Conservation (phyloP, 2,888 invertebrate genomes). For the Eupithecia dodoneata region DNA sequence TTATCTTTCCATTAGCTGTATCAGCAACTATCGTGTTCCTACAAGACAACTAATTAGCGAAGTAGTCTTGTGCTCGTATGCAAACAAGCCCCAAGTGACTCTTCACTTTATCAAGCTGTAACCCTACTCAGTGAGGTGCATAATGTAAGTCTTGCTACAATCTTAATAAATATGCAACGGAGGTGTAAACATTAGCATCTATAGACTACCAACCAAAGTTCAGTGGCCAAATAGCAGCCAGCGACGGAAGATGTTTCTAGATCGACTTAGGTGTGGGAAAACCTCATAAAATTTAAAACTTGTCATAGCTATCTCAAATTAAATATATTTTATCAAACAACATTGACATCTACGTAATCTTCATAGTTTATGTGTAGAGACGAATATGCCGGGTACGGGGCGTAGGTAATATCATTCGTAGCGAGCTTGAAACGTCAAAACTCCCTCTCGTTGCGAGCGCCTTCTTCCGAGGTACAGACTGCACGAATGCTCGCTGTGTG, state of each 20-base stretch:
- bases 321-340: not conserved
- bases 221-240: too few relatives aligned
- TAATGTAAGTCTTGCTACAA: conserved; percentile 24
- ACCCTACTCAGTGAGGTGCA: conserved; percentile 40
- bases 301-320: not conserved
- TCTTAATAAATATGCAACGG: conserved; percentile 4
- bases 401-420: too few relatives aligned
- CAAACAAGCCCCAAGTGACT: conserved; percentile 64
- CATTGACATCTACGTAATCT: not conserved
- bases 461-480: too few relatives aligned
- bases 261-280: too few relatives aligned
- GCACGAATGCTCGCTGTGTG: too few relatives aligned
- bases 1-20: not conserved
- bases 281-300: too few relatives aligned
- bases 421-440: too few relatives aligned
- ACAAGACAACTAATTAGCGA: conserved; percentile 53
- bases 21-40: conserved; percentile 32
- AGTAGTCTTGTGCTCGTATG: conserved; percentile 52
- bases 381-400: too few relatives aligned
- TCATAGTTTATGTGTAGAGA: too few relatives aligned
- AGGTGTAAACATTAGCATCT: not conserved
- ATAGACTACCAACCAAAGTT: too few relatives aligned
- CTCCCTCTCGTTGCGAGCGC: too few relatives aligned
- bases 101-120: conserved; percentile 56
- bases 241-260: too few relatives aligned